Conservation (phyloP, 1,140 invertebrate species). For the Octopus bimaculoides region DNA sequence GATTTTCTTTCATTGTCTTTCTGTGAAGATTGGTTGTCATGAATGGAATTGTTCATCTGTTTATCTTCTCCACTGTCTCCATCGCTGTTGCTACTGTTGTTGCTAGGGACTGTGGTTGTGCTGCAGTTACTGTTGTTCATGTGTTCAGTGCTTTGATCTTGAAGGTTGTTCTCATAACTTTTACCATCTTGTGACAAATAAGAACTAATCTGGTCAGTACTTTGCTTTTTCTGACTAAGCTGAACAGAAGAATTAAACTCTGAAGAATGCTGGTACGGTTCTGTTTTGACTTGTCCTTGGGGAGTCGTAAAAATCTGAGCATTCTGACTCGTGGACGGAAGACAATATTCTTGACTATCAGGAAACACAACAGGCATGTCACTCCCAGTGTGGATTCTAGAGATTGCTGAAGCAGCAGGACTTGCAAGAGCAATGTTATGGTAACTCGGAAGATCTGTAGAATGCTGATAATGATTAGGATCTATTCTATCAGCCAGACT, state of each 20-base stretch:
- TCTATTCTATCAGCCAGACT: neutral
- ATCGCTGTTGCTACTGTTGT: neutral
- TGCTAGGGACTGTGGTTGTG: neutral
- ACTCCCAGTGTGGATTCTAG: neutral
- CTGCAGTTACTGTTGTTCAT: neutral
- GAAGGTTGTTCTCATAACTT: too few species aligned
- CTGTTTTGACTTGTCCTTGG: slow-evolving; percentile 9
- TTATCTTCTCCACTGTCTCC: neutral
- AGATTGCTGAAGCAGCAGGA: neutral
- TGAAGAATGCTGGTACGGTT: neutral
- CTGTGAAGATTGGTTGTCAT: neutral
- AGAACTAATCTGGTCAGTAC: neutral
- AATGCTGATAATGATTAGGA: neutral
- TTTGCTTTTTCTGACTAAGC: neutral
- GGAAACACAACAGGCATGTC: slow-evolving; percentile 8
- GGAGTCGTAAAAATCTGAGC: neutral
- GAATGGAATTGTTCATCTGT: neutral
- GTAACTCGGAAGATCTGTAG: neutral
- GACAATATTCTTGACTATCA: slow-evolving; percentile 12
- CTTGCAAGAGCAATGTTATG: neutral
- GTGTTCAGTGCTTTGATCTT: neutral
- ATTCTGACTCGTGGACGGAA: slow-evolving; percentile 9
- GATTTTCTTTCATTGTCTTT: neutral
- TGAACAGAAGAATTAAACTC: neutral
- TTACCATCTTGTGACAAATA: neutral